Base-by-base conservation (phyloP, 2,113 vertebrate species). In the Nanger granti region DNA sequence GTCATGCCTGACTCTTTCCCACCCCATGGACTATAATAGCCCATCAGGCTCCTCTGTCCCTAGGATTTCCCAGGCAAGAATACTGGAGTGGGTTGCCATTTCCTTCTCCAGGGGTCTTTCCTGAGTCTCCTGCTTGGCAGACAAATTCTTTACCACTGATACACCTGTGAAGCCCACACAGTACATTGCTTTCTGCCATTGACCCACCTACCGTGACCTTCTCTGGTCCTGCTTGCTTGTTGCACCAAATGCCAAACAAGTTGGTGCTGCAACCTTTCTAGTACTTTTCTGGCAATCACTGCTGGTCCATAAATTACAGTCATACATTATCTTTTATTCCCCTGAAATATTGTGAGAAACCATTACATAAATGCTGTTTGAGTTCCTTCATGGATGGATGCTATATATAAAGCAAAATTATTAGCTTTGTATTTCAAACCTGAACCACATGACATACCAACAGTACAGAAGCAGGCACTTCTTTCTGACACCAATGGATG, bases 321-420 rank as follows among this genome's bases (percentile, higher is more conserved):
- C 66, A 41, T 20, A 88, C 11, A 14, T n/a, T 96, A 60, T 69
- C 55, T 44, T 34, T 97, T 89, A 55, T 93, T 92, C 89, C 89
- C 44, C 47, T 76, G 84, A 97, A 96, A 93, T 89, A 66, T 85
- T 94, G 87, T 91, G 93, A 92, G 89, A 94, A 95, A 90, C 91
- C 64, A 85, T 97, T 95, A 66, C 8, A 29, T 66, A 60, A 92
- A 64, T 57, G 94, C 80, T 84, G 9, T 88, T 85, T 89, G 73
- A 96, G 88, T 37, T 37, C 64, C 80, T 93, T 97, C 57, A 26
- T 93, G 55, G 96, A 93, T 2, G 28, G 82, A 90, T 91, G 90
- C 89, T 86, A 95, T 96, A 95, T 91, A 95, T 97, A 91, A 95
- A 93, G 80, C 95, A 95, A 97, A 98, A 97, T 98, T 59, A 96